Evolutionary conservation across 2,888 invertebrate species (phyloP).

Genomic region (Xestoiulus laeticollis): DNA sequence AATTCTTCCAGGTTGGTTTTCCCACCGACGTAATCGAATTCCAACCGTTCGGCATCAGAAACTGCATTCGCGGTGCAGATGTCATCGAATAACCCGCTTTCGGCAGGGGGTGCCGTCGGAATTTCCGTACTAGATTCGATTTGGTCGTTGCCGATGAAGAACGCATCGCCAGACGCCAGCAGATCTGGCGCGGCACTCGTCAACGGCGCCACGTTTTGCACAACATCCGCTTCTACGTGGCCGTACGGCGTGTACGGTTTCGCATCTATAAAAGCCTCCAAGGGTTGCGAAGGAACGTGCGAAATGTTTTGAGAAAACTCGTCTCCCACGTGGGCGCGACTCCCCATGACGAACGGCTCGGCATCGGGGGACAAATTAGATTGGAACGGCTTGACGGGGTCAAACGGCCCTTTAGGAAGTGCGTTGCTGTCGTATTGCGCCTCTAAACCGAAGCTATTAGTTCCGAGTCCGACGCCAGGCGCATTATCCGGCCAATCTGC

Average conservation of each 20-base stretch:
- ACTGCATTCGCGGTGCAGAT: background rate
- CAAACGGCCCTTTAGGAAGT: background rate
- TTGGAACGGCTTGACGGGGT: background rate
- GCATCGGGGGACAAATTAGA: slow-evolving; percentile 51
- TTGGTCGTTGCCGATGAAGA: background rate
- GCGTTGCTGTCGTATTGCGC: background rate
- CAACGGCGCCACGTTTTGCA: background rate
- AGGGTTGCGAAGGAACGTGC: background rate
- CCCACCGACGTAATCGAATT: background rate
- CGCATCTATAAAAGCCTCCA: background rate
- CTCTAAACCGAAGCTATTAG: background rate
- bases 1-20: background rate
- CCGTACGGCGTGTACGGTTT: background rate
- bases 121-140: background rate
- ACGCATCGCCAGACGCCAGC: background rate
- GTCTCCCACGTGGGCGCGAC: background rate
- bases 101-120: slow-evolving; percentile 41
- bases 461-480: background rate
- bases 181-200: background rate
- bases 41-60: background rate
- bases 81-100: background rate
- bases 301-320: background rate
- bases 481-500: background rate
- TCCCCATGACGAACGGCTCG: slow-evolving; percentile 44
- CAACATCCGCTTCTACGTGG: background rate